A percentile compares a stretch with the other conserved stretches of the same genome.
Evolutionary conservation across 2,113 vertebrate genomes (phyloP).

Genomic region (Macroglossus sobrinus): DNA sequence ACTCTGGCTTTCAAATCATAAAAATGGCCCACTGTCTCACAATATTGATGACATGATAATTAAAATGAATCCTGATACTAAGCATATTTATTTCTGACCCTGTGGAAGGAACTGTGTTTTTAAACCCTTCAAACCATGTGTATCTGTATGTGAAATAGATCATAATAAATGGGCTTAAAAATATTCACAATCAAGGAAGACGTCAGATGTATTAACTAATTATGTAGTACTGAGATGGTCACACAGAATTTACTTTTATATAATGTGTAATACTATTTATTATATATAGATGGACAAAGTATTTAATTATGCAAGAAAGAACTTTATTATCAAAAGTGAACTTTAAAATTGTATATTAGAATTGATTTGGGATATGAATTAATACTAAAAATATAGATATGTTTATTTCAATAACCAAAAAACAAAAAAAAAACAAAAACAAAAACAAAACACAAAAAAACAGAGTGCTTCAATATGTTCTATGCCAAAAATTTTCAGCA

Average conservation of each 20-base stretch:
- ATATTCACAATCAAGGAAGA: background rate
- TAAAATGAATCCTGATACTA: constrained; percentile 7
- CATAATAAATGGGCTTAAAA: background rate
- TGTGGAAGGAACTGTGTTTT: background rate
- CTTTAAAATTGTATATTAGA: background rate
- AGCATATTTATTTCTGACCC: background rate
- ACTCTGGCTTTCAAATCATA: background rate
- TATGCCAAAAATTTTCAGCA: background rate
- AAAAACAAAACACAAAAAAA: background rate
- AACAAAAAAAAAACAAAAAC: background rate
- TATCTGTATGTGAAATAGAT: background rate
- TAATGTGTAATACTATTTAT: background rate
- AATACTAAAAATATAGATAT: background rate
- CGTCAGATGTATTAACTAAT: background rate
- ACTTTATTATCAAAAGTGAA: background rate
- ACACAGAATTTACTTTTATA: background rate
- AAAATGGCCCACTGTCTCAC: background rate
- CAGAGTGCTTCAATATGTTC: background rate
- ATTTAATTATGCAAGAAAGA: background rate
- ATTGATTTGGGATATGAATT: background rate
- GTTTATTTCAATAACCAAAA: background rate
- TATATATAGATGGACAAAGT: background rate
- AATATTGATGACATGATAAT: background rate
- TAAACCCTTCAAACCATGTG: background rate
- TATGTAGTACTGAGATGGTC: background rate